Base-by-base conservation (phyloP, 1,140 invertebrate species). In the Rhopalosiphum maidis region DNA sequence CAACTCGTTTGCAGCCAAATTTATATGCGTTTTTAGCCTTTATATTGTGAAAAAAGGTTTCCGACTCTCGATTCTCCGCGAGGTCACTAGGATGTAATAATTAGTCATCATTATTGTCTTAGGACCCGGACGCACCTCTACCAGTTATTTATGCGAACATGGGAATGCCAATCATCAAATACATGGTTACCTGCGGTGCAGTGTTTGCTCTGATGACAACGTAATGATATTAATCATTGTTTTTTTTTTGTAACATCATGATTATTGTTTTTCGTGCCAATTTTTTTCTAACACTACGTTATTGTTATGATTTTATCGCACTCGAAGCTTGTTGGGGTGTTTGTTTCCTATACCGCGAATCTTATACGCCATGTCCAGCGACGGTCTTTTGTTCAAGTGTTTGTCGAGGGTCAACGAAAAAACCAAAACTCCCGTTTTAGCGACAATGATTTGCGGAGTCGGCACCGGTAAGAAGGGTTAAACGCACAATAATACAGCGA, bases 281-380 rank as follows among this genome's bases (percentile, higher is more conserved):
- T 35, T 77, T 77, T n/a, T n/a, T n/a, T n/a, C 11, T 77, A 43
- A 43, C 2, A 1, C 43, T 41, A 37, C 21, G 15, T 91, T 25
- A 23, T 82, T 77, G 15, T 92, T 43, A 82, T 41, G 35, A 46
- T 68, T 54, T 37, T 23, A 83, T 51, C 18, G 35, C 68, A 43
- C 6, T 54, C 95, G 30, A 77, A 98, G 98, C 95, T 96, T 98
- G 1, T 96, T 98, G 90, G 97, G 98, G 7, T 98, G 97, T 0
- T 95, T 98, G 2, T 99, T 98, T 95, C 97, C 97, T 0, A 95
- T 98, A 35, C 98, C 98, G 0, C 95, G 98, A 37, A 97, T 98
- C 93, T 96, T 98, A 94, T 99, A 98, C 94, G 97, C 98, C 0
- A 98, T 99, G 98, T 97, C 98, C 0, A 96, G 96, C 46, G 98